These are phyloP conservation scores for Lordiphosa collinella DNA, from an alignment of 1,140 invertebrate species.

Conservation along the genomic window DNA sequence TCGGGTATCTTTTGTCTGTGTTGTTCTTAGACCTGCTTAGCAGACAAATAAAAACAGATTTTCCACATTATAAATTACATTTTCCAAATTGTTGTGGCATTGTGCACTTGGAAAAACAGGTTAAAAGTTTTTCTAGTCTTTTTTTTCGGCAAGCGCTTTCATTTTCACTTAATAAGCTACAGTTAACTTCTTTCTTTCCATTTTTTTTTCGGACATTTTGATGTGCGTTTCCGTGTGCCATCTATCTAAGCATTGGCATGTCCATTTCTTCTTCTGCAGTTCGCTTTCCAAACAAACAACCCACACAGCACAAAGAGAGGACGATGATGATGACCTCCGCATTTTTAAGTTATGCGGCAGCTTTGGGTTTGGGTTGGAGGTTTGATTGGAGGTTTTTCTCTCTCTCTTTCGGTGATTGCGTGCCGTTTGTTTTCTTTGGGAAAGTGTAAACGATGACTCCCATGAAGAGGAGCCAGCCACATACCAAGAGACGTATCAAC, in stretches of 20 bases:
- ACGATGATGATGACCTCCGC: conserved; percentile 60
- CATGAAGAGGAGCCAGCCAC: conserved; percentile 35
- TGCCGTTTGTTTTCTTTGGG: conserved; percentile 50
- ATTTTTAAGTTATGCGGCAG: conserved; percentile 67
- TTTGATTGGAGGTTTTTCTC: conserved; percentile 73
- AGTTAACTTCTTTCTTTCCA: conserved; percentile 67
- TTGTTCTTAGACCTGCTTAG: no score
- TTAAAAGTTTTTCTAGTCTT: conserved; percentile 32
- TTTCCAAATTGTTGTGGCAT: no score
- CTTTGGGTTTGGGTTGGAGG: conserved; percentile 12
- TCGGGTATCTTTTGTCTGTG: no score
- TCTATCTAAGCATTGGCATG: conserved; percentile 62
- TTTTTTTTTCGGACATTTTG: conserved; percentile 48
- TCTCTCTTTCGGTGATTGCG: conserved; percentile 46
- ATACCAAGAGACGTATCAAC: conserved; percentile 10
- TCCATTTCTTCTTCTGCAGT: conserved; percentile 1
- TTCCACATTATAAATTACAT: conserved; percentile 1
- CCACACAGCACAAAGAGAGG: conserved; percentile 38
- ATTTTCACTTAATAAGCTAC: conserved; percentile 77
- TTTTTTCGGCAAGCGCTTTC: conserved; percentile 62
- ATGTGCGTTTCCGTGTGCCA: conserved; percentile 75
- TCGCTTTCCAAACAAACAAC: conserved; percentile 67
- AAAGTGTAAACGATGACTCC: conserved; percentile 70
- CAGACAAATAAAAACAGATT: not conserved
- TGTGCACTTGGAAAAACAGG: conserved; percentile 62